These are phyloP conservation scores for Camelus bactrianus DNA, from an alignment of 2,113 vertebrate species.

Conservation along the genomic window DNA sequence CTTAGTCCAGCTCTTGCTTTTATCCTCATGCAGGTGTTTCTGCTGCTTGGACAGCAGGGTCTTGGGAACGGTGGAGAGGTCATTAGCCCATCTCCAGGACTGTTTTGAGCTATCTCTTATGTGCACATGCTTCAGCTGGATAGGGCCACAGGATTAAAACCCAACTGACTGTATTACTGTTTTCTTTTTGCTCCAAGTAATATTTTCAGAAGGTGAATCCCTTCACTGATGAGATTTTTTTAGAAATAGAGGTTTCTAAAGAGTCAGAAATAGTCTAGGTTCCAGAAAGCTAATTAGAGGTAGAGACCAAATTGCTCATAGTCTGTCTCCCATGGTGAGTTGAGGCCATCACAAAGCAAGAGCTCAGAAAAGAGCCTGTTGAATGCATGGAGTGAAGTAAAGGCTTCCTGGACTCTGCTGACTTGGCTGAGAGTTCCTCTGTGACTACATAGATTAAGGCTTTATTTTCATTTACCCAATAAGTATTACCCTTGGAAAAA, in stretches of 20 bases:
- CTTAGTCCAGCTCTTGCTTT: not conserved
- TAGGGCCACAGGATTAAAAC: not conserved
- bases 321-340: not conserved
- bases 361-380: not conserved
- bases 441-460: not conserved
- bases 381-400: not conserved
- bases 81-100: not conserved
- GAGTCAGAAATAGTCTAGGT: constrained; percentile 23
- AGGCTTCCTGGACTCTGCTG: not conserved
- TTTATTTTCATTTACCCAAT: constrained; percentile 46
- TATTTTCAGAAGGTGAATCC: constrained; percentile 38
- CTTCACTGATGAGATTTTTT: not conserved
- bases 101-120: not conserved
- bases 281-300: constrained; percentile 33
- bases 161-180: not conserved
- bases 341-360: not conserved
- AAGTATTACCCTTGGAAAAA: constrained; percentile 51
- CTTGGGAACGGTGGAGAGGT: constrained; percentile 53
- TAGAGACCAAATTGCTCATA: not conserved
- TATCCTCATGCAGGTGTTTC: constrained; percentile 22
- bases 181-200: not conserved
- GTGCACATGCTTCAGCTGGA: not conserved
- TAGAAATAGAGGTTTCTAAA: constrained; percentile 29
- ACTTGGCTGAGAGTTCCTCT: not conserved
- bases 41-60: constrained; percentile 31